Percentiles rank a stretch among this genome's conserved stretches.
phyloP scores from a whole-genome alignment of 2,113 vertebrate genomes.

The Deroptyus accipitrinus region DNA sequence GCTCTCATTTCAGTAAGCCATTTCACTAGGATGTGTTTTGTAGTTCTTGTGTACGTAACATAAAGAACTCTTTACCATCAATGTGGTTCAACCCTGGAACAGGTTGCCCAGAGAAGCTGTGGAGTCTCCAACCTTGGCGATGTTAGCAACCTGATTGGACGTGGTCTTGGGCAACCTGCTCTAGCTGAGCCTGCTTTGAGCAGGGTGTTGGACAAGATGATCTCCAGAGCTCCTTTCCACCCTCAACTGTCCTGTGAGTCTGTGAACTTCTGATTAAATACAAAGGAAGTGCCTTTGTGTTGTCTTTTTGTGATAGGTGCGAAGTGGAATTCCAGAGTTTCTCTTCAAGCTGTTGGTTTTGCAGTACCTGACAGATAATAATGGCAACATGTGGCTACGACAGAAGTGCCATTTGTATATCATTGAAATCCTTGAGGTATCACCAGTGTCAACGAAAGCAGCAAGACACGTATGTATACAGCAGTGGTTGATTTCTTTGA shows the following conservation, averaged over 20 bases:
- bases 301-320: constrained; percentile 76
- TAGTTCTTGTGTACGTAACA: neutral
- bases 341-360: constrained; percentile 92
- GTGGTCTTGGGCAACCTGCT: neutral
- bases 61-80: neutral
- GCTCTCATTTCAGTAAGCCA: neutral
- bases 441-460: constrained; percentile 32
- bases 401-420: constrained; percentile 85
- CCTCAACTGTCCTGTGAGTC: neutral
- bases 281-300: neutral
- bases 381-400: constrained; percentile 89
- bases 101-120: neutral
- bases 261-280: neutral
- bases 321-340: constrained; percentile 85
- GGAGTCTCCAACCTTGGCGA: neutral
- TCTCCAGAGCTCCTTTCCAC: neutral
- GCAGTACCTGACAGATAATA: constrained; percentile 82
- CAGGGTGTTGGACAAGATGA: neutral
- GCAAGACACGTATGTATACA: constrained; percentile 67
- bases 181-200: neutral
- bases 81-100: neutral
- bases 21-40: neutral
- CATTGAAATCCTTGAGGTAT: constrained; percentile 83
- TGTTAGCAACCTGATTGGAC: neutral
- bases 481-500: neutral